Conservation (phyloP, 2,888 invertebrate species). For the Automeris io region DNA sequence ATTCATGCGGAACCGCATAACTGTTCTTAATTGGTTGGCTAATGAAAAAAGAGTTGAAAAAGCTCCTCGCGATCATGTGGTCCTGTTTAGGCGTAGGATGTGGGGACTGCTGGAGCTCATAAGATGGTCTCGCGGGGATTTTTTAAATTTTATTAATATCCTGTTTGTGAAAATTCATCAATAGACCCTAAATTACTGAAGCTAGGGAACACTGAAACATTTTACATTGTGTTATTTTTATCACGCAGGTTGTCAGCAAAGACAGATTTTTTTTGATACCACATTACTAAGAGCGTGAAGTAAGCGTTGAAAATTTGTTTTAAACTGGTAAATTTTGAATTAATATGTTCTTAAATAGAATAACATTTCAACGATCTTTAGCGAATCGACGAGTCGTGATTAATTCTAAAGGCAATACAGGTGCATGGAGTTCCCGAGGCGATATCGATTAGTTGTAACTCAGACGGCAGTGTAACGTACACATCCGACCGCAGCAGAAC, state of each 20-base stretch:
- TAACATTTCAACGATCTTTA: no score
- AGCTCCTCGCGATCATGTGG: conserved; percentile 36
- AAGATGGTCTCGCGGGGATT: conserved; percentile 28
- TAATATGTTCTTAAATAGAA: no score
- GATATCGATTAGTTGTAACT: conserved; percentile 9
- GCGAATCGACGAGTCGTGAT: no score
- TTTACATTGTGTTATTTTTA: no score
- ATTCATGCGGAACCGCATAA: conserved; percentile 18
- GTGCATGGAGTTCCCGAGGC: conserved; percentile 7
- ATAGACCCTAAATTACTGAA: no score
- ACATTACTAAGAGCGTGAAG: no score
- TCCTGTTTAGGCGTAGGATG: conserved; percentile 52
- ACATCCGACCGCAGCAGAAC: conserved; percentile 4
- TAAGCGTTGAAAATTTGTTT: no score
- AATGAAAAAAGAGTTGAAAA: conserved; percentile 28
- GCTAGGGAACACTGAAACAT: no score
- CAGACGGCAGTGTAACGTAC: conserved; percentile 7
- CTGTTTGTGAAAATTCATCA: no score
- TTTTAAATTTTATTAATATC: conserved; percentile 22
- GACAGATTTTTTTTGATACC: no score
- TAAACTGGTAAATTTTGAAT: no score
- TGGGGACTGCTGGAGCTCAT: conserved; percentile 15
- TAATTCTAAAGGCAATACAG: not conserved
- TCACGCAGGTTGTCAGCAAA: no score
- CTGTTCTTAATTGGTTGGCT: conserved; percentile 37